Conservation (phyloP, 1,140 invertebrate genomes). For the Yoshiicerus persimilis region DNA sequence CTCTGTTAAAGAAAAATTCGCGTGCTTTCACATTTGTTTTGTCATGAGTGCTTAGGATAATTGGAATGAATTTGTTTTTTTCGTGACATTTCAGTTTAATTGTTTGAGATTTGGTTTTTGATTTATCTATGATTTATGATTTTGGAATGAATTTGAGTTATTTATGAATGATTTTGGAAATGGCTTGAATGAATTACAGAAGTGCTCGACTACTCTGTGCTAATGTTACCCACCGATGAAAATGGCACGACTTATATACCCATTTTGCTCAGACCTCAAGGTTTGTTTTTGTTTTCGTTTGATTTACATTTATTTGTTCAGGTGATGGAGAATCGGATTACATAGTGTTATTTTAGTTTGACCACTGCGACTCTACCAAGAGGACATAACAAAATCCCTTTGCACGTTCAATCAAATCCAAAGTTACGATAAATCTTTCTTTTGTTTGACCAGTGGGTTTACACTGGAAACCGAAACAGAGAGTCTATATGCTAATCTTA, state of each 20-base stretch:
- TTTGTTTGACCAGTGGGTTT: background rate
- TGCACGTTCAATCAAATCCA: background rate
- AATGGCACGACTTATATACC: conserved; percentile 70
- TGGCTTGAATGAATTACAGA: conserved; percentile 60
- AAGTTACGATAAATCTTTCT: too few relatives aligned
- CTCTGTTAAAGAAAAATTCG: too few relatives aligned
- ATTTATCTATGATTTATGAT: background rate
- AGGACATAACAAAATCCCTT: background rate
- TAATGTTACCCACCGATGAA: conserved; percentile 76
- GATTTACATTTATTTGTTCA: background rate
- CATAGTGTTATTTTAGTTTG: background rate
- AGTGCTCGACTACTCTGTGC: conserved; percentile 73
- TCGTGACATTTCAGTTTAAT: background rate
- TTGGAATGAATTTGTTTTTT: background rate
- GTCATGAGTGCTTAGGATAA: background rate
- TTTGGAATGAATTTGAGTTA: background rate
- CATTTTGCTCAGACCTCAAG: conserved; percentile 70
- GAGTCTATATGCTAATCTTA: too few relatives aligned
- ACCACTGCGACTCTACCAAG: background rate
- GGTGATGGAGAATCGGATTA: background rate
- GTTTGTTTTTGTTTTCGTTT: conserved; percentile 54
- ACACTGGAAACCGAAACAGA: too few relatives aligned
- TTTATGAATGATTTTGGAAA: conserved; percentile 27
- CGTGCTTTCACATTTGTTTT: too few relatives aligned
- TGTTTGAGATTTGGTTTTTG: background rate